Base-by-base conservation (phyloP, 2,113 vertebrate species). In the Pelecanoides urinatrix region DNA sequence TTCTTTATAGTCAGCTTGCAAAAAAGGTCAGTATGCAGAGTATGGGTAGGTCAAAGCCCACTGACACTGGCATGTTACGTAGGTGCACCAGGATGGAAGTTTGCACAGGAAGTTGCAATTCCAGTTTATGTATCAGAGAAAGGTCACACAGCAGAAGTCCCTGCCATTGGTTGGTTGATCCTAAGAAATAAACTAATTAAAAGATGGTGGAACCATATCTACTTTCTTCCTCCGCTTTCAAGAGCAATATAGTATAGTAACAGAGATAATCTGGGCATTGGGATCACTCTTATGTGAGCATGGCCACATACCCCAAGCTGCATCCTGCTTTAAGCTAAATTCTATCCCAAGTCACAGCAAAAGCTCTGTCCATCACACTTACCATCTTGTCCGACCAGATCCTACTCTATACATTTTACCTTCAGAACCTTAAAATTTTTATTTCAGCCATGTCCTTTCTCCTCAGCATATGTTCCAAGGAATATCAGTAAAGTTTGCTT, bases 1-100 rank as follows among this genome's bases (percentile, higher is more conserved):
- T 94, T 77, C 71, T 88, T 92, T 86, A 40, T 3, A 77, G 38
- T 86, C 74, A 96, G 81, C 75, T 59, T 36, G 47, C 86, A 67
- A 44, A 58, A 86, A 95, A 89, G 88, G 75, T 95, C 90, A 77
- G 67, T 7, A 40, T 73, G 59, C 66, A 82, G 59, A 42, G 71
- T 3, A 72, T 2, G 74, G 72, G 50, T 27, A 49, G 36, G 71
- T 90, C 71, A 83, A 22, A 95, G 66, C 45, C 49, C 70, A 29
- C 12, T 47, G 62, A 22, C 85, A 77, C 2, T 1, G 42, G 8
- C 8, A 50, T 1, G 6, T 38, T 53, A 10, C 1, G 0, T 8
- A 50, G 40, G 15, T 26, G 53, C 49, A 29, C 36, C 1, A 15
- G 23, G 52, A 38, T 52, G 23, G 47, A 61, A 63, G 10, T 17